phyloP scores from a whole-genome alignment of 2,113 vertebrate genomes.

The Malaclemys terrapin region DNA sequence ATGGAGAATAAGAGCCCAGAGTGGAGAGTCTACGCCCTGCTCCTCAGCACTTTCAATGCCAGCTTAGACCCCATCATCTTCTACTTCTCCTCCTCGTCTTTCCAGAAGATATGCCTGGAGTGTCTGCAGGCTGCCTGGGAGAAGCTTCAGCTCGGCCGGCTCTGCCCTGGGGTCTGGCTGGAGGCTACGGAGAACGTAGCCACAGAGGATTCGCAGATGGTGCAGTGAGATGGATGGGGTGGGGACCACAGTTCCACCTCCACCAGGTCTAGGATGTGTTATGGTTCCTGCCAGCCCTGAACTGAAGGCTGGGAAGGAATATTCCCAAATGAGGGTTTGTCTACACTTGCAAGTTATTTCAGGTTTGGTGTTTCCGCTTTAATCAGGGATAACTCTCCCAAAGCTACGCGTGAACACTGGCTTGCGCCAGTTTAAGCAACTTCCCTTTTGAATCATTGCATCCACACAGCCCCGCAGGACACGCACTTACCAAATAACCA shows the following conservation, averaged over 20 bases:
- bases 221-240: background rate
- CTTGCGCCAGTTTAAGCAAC: fast-evolving
- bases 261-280: background rate
- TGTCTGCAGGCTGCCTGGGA: background rate
- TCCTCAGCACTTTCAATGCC: constrained; percentile 82
- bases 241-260: background rate
- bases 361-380: background rate
- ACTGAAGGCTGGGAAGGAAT: background rate
- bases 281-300: background rate
- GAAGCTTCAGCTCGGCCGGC: fast-evolving
- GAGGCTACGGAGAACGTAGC: background rate
- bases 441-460: background rate
- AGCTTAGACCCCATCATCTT: constrained; percentile 83
- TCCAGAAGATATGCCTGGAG: constrained; percentile 32
- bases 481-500: background rate
- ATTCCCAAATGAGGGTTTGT: background rate
- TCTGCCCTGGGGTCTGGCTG: fast-evolving
- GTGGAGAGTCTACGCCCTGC: constrained; percentile 80
- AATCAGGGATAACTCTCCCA: background rate
- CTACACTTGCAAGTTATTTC: background rate
- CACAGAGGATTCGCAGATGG: background rate
- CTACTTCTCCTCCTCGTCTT: constrained; percentile 75
- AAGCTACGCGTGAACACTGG: background rate
- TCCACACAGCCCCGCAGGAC: too few species aligned
- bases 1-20: constrained; percentile 32